Percentiles rank a stretch among this genome's conserved stretches.
Evolutionary conservation across 2,113 vertebrate genomes (phyloP).

Genomic region (Gymnogyps californianus): DNA sequence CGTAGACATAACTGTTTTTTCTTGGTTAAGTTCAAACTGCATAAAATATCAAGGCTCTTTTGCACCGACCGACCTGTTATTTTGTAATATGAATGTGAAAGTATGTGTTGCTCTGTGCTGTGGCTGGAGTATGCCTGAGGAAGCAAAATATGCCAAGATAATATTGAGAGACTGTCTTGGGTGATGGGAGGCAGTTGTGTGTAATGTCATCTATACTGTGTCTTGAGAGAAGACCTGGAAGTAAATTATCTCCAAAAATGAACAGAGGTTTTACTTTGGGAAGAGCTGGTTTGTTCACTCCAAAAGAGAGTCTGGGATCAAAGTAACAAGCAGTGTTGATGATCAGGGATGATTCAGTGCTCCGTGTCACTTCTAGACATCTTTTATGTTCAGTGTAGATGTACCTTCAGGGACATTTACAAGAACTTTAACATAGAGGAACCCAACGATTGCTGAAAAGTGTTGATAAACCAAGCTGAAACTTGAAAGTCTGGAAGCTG

Average conservation of each 20-base stretch:
- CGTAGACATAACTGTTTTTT: neutral
- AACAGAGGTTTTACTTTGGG: neutral
- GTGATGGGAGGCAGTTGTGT: neutral
- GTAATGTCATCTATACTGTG: neutral
- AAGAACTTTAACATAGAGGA: neutral
- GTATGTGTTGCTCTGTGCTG: neutral
- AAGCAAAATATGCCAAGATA: neutral
- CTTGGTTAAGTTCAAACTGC: neutral
- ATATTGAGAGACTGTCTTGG: neutral
- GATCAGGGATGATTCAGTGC: neutral
- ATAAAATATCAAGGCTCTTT: neutral
- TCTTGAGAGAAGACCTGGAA: neutral
- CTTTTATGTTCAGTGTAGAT: neutral
- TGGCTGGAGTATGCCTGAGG: neutral
- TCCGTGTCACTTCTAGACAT: neutral
- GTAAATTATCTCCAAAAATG: neutral
- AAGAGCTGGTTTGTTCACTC: neutral
- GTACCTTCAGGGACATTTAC: neutral
- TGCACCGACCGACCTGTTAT: neutral
- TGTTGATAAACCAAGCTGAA: neutral
- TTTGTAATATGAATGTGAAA: neutral
- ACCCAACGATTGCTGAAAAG: neutral
- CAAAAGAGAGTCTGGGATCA: neutral
- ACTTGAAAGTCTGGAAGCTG: neutral
- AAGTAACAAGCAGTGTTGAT: neutral